Evolutionary conservation across 2,888 invertebrate species (phyloP).

Genomic region (Tigriopus californicus): DNA sequence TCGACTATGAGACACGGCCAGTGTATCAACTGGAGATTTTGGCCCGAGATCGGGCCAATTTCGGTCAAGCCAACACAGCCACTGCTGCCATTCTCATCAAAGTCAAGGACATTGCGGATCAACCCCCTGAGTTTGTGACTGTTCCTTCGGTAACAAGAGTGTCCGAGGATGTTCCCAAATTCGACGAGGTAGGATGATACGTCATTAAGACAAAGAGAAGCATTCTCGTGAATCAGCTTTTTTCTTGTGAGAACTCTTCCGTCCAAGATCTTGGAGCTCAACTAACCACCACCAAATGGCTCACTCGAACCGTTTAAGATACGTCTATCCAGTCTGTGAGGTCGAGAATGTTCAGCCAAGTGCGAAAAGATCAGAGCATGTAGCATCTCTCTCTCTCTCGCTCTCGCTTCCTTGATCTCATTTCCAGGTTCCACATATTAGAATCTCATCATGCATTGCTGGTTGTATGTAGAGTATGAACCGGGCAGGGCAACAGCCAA

Average conservation of each 20-base stretch:
- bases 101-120: slow-evolving; percentile 73
- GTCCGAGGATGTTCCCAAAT: slow-evolving; percentile 61
- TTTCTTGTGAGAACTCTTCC: slow-evolving; percentile 10
- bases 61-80: slow-evolving; percentile 52
- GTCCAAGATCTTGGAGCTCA: background rate
- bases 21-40: slow-evolving; percentile 47
- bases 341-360: too few species aligned
- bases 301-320: too few species aligned
- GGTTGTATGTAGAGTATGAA: too few species aligned
- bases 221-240: background rate
- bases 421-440: too few species aligned
- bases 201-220: slow-evolving; percentile 40
- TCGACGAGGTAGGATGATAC: slow-evolving; percentile 42
- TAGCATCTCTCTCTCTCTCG: too few species aligned
- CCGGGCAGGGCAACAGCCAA: too few species aligned
- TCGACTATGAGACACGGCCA: slow-evolving; percentile 72
- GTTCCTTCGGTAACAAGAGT: slow-evolving; percentile 71
- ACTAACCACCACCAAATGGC: slow-evolving; percentile 15
- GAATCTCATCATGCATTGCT: too few species aligned
- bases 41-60: slow-evolving; percentile 71
- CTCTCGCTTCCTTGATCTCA: too few species aligned
- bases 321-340: too few species aligned
- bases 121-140: slow-evolving; percentile 71
- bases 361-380: too few species aligned
- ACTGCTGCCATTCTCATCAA: slow-evolving; percentile 70